Base-by-base conservation (phyloP, 30 jellyfish, hydroid and myxozoan genomes). In the Hydra vulgaris region DNA sequence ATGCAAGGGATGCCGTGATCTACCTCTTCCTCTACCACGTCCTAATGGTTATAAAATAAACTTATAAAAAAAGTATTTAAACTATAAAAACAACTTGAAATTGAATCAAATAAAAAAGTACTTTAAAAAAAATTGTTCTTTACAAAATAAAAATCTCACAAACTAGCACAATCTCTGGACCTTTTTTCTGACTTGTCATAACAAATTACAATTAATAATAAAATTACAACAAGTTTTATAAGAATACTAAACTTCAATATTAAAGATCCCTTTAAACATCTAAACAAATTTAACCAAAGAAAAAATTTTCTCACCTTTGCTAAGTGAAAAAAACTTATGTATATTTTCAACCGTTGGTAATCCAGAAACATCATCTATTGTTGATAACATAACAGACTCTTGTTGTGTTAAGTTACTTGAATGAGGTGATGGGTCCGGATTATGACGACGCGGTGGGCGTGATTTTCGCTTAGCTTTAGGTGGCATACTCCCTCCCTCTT, bases 21-120 rank as follows among this genome's bases (percentile, higher is more conserved):
- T 25, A 20, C 85, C 85, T 23, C 85, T 25, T 53, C 85, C 85
- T 66, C 85, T 24, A 1, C 85, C 85, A 54, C 85, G 85, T 21
- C 76, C 85, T 78, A 74, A 40, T 4, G 12, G 16, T 0, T 17
- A 71, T 12, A 20, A 71, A 71, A 71, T 53, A 15, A 20, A 56
- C 17, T 56, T 56, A 68, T 20, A 15, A 68, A 68, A 68, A 4
- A 15, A 20, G 21, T 25, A 56, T 56, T n/a, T n/a, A 56, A n/a
- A n/a, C n/a, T n/a, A n/a, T n/a, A n/a, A n/a, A n/a, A n/a, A n/a
- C n/a, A n/a, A n/a, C n/a, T n/a, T n/a, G n/a, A n/a, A n/a, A n/a
- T n/a, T n/a, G n/a, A n/a, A n/a, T n/a, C n/a, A n/a, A n/a, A n/a
- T n/a, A n/a, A n/a, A n/a, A n/a, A n/a, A n/a, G n/a, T n/a, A n/a